Conservation (phyloP, 1,140 invertebrate species). For the Polypedilum vanderplanki region DNA sequence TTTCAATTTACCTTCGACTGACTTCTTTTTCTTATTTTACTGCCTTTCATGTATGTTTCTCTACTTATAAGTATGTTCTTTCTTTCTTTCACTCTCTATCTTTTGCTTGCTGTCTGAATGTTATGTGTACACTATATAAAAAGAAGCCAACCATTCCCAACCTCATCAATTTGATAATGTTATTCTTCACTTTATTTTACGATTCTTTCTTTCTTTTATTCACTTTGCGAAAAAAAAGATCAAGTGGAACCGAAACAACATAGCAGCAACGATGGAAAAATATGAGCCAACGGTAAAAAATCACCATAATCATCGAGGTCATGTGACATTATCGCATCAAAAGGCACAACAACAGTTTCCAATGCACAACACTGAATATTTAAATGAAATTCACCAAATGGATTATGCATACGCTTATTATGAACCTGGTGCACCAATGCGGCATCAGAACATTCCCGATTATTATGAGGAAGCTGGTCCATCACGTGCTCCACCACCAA, state of each 20-base stretch:
- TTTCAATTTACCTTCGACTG: constrained; percentile 26
- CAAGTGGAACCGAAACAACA: constrained; percentile 42
- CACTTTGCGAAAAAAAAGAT: constrained; percentile 15
- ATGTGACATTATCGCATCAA: constrained; percentile 37
- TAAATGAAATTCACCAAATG: constrained; percentile 39
- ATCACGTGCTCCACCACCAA: constrained; percentile 40
- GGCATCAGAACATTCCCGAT: constrained; percentile 54
- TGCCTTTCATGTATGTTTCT: constrained; percentile 1
- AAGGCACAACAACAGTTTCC: constrained; percentile 32
- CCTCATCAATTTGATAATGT: constrained; percentile 27
- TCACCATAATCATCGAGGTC: constrained; percentile 8
- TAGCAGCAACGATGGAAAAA: constrained; percentile 49
- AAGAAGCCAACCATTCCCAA: constrained; percentile 20
- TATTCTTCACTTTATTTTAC: constrained; percentile 14
- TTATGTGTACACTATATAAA: background rate
- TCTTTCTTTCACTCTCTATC: background rate
- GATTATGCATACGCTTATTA: constrained; percentile 77
- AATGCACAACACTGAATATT: constrained; percentile 34
- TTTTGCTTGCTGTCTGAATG: background rate
- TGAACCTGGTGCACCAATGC: constrained; percentile 52
- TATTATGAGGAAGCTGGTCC: constrained; percentile 43
- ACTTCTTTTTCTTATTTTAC: background rate
- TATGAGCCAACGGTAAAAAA: constrained; percentile 43
- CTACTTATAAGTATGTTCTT: background rate
- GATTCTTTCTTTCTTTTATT: constrained; percentile 1